Base-by-base conservation (phyloP, 2,888 invertebrate species). In the Apodemia hepburni region DNA sequence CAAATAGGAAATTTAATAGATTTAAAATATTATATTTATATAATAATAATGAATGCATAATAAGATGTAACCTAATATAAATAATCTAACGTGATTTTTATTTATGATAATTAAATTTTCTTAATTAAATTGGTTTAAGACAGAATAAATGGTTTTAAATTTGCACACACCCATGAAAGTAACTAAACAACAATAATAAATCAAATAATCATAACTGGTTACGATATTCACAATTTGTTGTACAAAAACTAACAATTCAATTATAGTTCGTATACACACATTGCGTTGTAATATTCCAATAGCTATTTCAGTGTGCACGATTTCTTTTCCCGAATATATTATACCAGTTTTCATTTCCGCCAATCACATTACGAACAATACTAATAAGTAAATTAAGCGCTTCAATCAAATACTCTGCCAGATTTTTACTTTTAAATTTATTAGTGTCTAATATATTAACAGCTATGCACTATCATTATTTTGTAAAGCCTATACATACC, bases 401-500 rank as follows among this genome's bases (percentile, higher is more conserved):
- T 86, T 79, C 72, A 78, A 78, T 84, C 82, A 78, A 84, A 85
- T 85, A 84, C 86, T 86, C 86, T 84, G 81, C 81, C 82, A 75
- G 84, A 80, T 84, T 80, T 68, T 73, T 75, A 80, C 82, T 80
- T 82, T 84, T 85, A 84, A 73, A 67, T 81, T 82, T 81, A 85
- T 81, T 81, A 82, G 78, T 80, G 80, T 78, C 82, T 75, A 80
- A 87, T 87, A 88, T 85, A 76, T 85, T 86, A 87, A 77, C 78
- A 82, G 80, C 87, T 89, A 91, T 81, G 89, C 86, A 82, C 87
- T 86, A 87, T 85, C 87, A 86, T 87, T 86, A 89, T 89, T 42
- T 89, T 90, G 88, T 89, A 88, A 91, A 91, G 90, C 90, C 86
- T 90, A 90, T 87, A 86, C 88, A 89, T 79, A 84, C 81, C 84